phyloP scores from a whole-genome alignment of 2,888 invertebrate genomes.

The Drosophila hamatofila region DNA sequence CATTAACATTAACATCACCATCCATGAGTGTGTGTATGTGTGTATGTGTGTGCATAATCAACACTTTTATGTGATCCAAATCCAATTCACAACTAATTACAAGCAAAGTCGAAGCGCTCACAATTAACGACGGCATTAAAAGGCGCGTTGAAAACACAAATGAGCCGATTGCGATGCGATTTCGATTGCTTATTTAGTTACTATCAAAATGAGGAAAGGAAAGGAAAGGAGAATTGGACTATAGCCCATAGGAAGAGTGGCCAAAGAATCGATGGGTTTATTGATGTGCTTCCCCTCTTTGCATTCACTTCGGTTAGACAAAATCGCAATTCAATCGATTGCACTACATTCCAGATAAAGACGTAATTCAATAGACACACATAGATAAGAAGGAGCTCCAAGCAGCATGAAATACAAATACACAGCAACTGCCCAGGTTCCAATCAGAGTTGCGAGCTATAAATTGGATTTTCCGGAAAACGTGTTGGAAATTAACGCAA shows the following conservation, averaged over 20 bases:
- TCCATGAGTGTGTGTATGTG: not conserved
- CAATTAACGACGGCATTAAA: constrained; percentile 66
- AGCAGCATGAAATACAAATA: constrained; percentile 1
- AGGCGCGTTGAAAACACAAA: constrained; percentile 60
- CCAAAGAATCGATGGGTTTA: constrained; percentile 36
- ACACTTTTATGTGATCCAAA: constrained; percentile 78
- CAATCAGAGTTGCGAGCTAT: constrained; percentile 6
- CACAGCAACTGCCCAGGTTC: not conserved
- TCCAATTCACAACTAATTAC: constrained; percentile 79
- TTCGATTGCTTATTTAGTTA: constrained; percentile 60
- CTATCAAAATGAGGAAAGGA: constrained; percentile 6
- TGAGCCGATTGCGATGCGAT: constrained; percentile 51
- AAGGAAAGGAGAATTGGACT: not conserved
- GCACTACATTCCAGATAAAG: constrained; percentile 62
- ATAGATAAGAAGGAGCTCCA: constrained; percentile 15
- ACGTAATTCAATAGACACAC: constrained; percentile 55
- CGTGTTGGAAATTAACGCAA: constrained; percentile 50
- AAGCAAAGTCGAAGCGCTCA: constrained; percentile 53
- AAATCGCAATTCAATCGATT: constrained; percentile 59
- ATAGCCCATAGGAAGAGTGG: not conserved
- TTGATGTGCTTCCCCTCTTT: constrained; percentile 16
- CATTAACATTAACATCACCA: constrained; percentile 21
- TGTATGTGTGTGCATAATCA: constrained; percentile 61
- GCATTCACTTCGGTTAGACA: constrained; percentile 43
- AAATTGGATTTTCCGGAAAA: constrained; percentile 45